Percentiles rank a stretch among this genome's conserved stretches.
Evolutionary conservation across 2,113 vertebrate species (phyloP).

Genomic region (Indicator indicator): DNA sequence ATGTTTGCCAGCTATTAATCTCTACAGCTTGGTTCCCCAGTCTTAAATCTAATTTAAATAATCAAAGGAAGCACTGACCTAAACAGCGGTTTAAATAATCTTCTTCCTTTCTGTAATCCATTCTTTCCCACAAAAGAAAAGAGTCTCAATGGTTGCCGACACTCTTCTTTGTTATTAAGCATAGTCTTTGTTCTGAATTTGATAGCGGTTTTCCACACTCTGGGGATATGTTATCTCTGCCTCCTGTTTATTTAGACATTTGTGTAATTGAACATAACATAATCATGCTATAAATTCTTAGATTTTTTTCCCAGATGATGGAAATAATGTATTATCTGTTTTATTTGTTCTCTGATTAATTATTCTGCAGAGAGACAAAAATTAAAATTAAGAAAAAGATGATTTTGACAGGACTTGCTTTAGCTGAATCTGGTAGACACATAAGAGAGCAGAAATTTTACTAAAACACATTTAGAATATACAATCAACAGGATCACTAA

Average conservation of each 20-base stretch:
- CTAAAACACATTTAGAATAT: background rate
- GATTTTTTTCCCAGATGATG: background rate
- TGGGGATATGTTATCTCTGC: background rate
- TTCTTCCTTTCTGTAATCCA: background rate
- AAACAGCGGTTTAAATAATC: background rate
- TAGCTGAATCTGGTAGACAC: background rate
- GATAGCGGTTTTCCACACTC: background rate
- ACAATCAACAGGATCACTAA: background rate
- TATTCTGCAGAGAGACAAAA: background rate
- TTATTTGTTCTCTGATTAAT: background rate
- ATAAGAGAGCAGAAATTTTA: background rate
- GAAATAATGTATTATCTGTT: background rate
- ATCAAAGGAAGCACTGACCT: background rate
- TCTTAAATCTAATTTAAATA: background rate
- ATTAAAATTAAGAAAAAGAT: background rate
- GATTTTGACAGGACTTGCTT: background rate
- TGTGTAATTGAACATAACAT: background rate
- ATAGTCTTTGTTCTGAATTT: background rate
- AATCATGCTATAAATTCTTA: background rate
- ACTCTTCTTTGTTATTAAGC: background rate
- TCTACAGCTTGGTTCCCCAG: background rate
- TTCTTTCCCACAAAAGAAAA: background rate
- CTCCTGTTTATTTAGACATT: background rate
- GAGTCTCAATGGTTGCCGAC: background rate
- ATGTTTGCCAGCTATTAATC: constrained; percentile 2